Conservation (phyloP, 2,113 vertebrate genomes). For the Bubo bubo region DNA sequence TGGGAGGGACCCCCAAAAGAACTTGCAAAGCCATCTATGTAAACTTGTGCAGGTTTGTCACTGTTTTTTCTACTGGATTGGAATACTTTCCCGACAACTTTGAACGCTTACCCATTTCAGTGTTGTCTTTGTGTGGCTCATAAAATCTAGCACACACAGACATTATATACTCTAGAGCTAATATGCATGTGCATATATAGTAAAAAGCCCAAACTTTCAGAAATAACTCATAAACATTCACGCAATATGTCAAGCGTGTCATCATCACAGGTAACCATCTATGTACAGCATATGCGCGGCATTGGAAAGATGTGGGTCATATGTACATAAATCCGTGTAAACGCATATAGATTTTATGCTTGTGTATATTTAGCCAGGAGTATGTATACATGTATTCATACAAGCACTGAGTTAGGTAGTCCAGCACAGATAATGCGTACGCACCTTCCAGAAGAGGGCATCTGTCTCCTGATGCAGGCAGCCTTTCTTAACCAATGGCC, state of each 20-base stretch:
- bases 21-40: background rate
- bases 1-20: background rate
- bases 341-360: background rate
- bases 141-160: background rate
- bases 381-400: background rate
- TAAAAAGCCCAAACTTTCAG: background rate
- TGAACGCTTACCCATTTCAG: background rate
- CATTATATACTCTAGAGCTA: background rate
- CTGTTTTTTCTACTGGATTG: background rate
- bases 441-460: conserved; percentile 53
- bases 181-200: background rate
- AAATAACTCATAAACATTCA: background rate
- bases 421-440: background rate
- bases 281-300: background rate
- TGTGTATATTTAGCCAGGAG: background rate
- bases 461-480: conserved; percentile 22
- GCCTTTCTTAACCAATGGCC: background rate
- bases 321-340: background rate
- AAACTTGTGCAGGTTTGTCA: background rate
- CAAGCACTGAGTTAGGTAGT: background rate
- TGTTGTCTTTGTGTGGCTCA: background rate
- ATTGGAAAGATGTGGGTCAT: background rate
- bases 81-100: background rate
- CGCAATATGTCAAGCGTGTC: rapidly evolving
- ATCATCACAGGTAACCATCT: background rate